phyloP scores from a whole-genome alignment of 1,140 invertebrate species.

The Probaryconus sp. region DNA sequence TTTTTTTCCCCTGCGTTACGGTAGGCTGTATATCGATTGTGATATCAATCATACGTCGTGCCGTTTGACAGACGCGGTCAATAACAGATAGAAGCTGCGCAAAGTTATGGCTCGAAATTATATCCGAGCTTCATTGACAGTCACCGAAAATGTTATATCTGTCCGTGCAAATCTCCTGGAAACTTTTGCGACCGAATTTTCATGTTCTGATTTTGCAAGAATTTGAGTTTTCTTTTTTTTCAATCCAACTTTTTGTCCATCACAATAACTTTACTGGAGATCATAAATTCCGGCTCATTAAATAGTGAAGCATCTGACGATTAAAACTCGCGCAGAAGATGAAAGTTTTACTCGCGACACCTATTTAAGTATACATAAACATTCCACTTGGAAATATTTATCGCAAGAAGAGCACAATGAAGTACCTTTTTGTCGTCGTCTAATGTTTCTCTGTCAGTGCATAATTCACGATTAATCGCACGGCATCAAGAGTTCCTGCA shows the following conservation, averaged over 20 bases:
- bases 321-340: too few relatives aligned
- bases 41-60: conserved; percentile 62
- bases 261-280: too few relatives aligned
- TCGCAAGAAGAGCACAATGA: conserved; percentile 23
- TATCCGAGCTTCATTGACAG: conserved; percentile 42
- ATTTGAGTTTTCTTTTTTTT: too few relatives aligned
- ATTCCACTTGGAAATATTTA: conserved; percentile 47
- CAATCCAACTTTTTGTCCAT: too few relatives aligned
- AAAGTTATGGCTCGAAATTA: conserved; percentile 58
- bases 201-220: too few relatives aligned
- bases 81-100: conserved; percentile 54
- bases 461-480: conserved; percentile 63
- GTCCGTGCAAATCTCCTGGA: not conserved
- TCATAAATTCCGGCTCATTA: too few relatives aligned
- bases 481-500: conserved; percentile 51
- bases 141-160: conserved; percentile 23
- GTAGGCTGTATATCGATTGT: conserved; percentile 53
- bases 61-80: conserved; percentile 65
- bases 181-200: not conserved
- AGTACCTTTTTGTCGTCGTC: conserved; percentile 41
- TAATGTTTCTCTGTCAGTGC: conserved; percentile 52
- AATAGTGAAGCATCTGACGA: too few relatives aligned
- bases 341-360: too few relatives aligned
- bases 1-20: conserved; percentile 32
- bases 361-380: too few relatives aligned